Evolutionary conservation across 2,113 vertebrate species (phyloP).

Genomic region (Triplophysa rosa): DNA sequence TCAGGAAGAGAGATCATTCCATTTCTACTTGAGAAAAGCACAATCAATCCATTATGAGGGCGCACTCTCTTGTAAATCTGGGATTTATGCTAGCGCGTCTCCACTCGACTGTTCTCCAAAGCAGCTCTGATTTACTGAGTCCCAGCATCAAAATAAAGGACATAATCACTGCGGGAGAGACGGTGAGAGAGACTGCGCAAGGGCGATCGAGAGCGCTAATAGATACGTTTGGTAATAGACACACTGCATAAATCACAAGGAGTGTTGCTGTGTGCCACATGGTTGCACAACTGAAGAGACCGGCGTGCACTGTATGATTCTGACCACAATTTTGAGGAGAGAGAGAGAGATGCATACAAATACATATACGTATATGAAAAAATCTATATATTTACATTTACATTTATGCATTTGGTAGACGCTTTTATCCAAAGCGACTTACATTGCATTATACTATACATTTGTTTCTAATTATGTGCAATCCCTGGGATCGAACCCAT

Average conservation of each 20-base stretch:
- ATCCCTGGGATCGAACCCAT: too few relatives aligned
- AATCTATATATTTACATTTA: too few relatives aligned
- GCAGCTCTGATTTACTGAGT: slow-evolving; percentile 54
- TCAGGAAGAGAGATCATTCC: slow-evolving; percentile 54
- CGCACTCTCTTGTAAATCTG: slow-evolving; percentile 54
- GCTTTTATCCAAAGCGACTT: too few relatives aligned
- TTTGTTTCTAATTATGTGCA: too few relatives aligned
- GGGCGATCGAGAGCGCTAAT: slow-evolving; percentile 22
- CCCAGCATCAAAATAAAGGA: slow-evolving; percentile 50
- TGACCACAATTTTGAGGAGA: too few relatives aligned
- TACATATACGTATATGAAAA: too few relatives aligned
- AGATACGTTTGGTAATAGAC: slow-evolving; percentile 30
- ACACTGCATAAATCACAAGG: slow-evolving; percentile 7
- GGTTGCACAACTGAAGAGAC: too few relatives aligned
- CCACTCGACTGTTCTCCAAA: slow-evolving; percentile 43
- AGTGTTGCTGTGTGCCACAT: neutral
- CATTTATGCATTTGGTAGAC: too few relatives aligned
- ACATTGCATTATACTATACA: too few relatives aligned
- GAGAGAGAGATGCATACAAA: too few relatives aligned
- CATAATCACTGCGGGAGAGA: slow-evolving; percentile 44
- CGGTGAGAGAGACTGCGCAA: neutral
- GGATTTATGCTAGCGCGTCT: slow-evolving; percentile 52
- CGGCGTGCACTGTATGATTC: too few relatives aligned
- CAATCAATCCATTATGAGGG: slow-evolving; percentile 56
- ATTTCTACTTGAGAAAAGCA: slow-evolving; percentile 52